A percentile compares a stretch with the other conserved stretches of the same genome.
Conservation (phyloP, 2,888 invertebrate species). For the Stictocephala bisonia region DNA sequence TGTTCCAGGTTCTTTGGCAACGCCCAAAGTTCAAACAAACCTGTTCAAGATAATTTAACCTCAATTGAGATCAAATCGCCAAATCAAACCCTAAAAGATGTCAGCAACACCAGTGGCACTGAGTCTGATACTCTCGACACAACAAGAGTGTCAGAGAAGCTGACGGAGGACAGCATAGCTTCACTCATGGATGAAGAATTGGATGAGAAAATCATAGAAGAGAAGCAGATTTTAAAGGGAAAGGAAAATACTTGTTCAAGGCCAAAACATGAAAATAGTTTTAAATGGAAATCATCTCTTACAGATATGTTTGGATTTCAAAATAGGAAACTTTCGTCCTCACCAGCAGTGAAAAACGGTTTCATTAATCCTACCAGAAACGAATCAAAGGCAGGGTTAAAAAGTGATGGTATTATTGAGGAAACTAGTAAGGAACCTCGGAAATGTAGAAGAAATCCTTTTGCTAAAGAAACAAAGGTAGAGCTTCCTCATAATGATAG, state of each 20-base stretch:
- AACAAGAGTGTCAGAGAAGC: no score
- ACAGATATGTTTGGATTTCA: slow-evolving; percentile 10
- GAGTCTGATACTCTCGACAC: no score
- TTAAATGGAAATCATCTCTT: slow-evolving; percentile 17
- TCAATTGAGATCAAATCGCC: no score
- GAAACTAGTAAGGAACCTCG: not conserved
- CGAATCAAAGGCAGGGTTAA: no score
- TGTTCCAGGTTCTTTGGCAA: no score
- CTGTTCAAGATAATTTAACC: no score
- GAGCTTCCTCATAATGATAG: not conserved
- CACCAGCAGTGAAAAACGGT: not conserved
- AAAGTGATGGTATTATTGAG: no score
- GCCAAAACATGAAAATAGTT: not conserved
- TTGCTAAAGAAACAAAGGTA: not conserved
- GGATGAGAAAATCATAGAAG: not conserved
- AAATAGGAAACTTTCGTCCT: not conserved
- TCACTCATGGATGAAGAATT: slow-evolving; percentile 7
- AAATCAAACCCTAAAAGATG: no score
- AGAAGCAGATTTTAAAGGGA: not conserved
- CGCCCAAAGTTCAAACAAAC: no score
- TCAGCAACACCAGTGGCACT: no score
- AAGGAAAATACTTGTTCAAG: not conserved
- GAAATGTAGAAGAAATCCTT: slow-evolving; percentile 15
- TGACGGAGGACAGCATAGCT: not conserved
- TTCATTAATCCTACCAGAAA: not conserved